Conservation (phyloP, 1,140 invertebrate genomes). For the Drosophila sturtevanti region DNA sequence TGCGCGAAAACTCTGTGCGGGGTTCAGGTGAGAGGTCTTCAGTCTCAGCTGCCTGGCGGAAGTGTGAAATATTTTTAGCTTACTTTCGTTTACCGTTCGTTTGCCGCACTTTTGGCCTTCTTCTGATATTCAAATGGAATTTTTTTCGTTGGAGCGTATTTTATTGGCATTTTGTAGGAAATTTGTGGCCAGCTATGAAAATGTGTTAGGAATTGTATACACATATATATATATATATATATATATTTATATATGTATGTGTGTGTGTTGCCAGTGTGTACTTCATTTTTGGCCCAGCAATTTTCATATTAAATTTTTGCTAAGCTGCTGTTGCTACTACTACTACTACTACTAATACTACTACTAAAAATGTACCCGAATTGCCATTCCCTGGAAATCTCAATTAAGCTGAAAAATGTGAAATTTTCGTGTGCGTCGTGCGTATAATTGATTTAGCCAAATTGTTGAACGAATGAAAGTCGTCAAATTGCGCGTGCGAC, state of each 20-base stretch:
- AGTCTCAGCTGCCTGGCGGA: conserved; percentile 38
- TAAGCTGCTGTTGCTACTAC: not conserved
- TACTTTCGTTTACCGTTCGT: conserved; percentile 38
- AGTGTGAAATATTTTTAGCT: conserved; percentile 73
- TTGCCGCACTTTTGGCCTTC: conserved; percentile 15
- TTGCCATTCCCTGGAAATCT: conserved; percentile 45
- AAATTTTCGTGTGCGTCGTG: conserved; percentile 27
- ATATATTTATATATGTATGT: not conserved
- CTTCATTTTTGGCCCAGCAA: conserved; percentile 24
- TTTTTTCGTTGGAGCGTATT: conserved; percentile 70
- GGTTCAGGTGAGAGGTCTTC: conserved; percentile 37
- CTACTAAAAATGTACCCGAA: conserved; percentile 4
- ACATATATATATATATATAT: not conserved
- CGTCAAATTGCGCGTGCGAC: conserved; percentile 53
- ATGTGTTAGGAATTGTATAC: conserved; percentile 34
- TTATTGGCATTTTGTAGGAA: conserved; percentile 73
- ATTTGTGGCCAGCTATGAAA: conserved; percentile 70
- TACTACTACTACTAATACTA: not conserved
- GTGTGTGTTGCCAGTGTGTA: not conserved
- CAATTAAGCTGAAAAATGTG: conserved; percentile 57
- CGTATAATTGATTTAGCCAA: conserved; percentile 77
- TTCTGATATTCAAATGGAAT: conserved; percentile 60
- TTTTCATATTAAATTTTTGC: conserved; percentile 56
- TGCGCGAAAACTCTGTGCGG: conserved; percentile 9
- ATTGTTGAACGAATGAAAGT: conserved; percentile 70